These are phyloP conservation scores for Alsophila aescularia DNA, from an alignment of 2,888 invertebrate genomes.

Conservation along the genomic window DNA sequence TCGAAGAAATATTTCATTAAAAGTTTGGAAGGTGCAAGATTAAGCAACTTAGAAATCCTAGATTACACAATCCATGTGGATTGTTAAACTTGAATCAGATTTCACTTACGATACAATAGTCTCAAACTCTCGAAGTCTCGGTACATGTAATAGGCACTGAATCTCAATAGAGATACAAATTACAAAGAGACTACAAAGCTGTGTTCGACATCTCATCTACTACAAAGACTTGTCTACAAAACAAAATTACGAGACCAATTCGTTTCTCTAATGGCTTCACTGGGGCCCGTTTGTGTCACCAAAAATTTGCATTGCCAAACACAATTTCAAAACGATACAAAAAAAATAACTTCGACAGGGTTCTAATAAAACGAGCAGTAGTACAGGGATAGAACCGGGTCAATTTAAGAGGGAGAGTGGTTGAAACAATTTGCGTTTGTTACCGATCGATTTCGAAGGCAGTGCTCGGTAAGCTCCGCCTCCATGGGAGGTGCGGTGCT, in stretches of 20 bases:
- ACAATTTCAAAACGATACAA: constrained; percentile 55
- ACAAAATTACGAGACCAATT: constrained; percentile 80
- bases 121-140: constrained; percentile 32
- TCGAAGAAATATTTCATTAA: not conserved
- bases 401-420: constrained; percentile 39
- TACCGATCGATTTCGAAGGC: constrained; percentile 79
- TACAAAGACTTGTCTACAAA: constrained; percentile 80
- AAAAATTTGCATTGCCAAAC: constrained; percentile 74
- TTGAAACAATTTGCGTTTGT: constrained; percentile 70
- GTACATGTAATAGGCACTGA: constrained; percentile 45
- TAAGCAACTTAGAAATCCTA: constrained; percentile 15
- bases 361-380: constrained; percentile 40
- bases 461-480: constrained; percentile 77
- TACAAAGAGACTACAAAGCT: constrained; percentile 67
- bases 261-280: constrained; percentile 75
- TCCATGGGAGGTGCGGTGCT: constrained; percentile 75
- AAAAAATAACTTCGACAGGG: constrained; percentile 52
- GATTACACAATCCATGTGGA: constrained; percentile 29
- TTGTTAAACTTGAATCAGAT: constrained; percentile 36
- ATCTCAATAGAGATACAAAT: constrained; percentile 64
- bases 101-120: constrained; percentile 61
- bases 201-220: constrained; percentile 55
- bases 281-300: constrained; percentile 70
- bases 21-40: not conserved
- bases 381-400: constrained; percentile 54